Percentiles rank a stretch among this genome's conserved stretches.
These are phyloP conservation scores for Tachina lurida DNA, from an alignment of 2,888 invertebrate genomes.

Conservation along the genomic window DNA sequence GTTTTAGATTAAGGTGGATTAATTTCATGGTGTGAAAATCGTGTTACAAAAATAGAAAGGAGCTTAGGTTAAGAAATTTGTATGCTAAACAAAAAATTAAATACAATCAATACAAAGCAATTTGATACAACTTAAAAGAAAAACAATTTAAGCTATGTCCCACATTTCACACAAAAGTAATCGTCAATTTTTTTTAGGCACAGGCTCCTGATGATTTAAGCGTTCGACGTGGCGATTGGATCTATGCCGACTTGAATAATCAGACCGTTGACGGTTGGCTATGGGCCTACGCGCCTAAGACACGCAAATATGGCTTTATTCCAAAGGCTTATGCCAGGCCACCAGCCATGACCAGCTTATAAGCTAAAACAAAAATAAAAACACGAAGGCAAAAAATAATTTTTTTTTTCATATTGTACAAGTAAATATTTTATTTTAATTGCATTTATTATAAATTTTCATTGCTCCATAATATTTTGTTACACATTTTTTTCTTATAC, in stretches of 20 bases:
- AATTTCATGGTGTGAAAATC: too few species aligned
- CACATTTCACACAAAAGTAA: too few species aligned
- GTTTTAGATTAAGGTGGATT: too few species aligned
- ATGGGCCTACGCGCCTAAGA: constrained; percentile 97
- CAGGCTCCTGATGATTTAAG: constrained; percentile 96
- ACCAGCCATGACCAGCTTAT: constrained; percentile 92
- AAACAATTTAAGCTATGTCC: too few species aligned
- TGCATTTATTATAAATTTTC: constrained; percentile 50
- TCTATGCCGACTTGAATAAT: constrained; percentile 96
- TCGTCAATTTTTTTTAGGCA: constrained; percentile 84
- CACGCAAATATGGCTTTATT: constrained; percentile 96
- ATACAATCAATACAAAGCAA: too few species aligned
- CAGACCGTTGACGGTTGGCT: constrained; percentile 97
- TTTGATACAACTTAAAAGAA: too few species aligned
- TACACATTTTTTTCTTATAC: constrained; percentile 19
- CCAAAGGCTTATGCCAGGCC: constrained; percentile 97
- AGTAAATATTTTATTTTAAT: constrained; percentile 49
- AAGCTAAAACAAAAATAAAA: constrained; percentile 30
- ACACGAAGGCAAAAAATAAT: neutral
- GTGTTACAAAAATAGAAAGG: too few species aligned
- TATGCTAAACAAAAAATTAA: too few species aligned
- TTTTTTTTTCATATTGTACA: constrained; percentile 35
- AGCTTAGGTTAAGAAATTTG: too few species aligned
- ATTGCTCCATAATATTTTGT: constrained; percentile 33
- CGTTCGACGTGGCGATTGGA: constrained; percentile 96